Conservation (phyloP, 2,113 vertebrate genomes). For the Semicossyphus pulcher region DNA sequence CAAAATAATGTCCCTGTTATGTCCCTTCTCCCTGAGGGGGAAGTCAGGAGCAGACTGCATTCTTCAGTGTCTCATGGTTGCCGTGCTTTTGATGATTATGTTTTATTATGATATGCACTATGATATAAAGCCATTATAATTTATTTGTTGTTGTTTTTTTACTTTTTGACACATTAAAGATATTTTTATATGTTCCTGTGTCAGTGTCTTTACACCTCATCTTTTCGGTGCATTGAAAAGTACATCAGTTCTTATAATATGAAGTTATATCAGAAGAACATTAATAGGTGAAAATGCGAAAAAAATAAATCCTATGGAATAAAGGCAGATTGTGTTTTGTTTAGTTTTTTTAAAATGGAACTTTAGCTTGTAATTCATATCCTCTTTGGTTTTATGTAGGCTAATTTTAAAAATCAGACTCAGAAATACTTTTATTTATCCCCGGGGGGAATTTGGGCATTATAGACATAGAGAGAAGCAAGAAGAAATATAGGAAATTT, state of each 20-base stretch:
- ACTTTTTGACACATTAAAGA: conserved; percentile 79
- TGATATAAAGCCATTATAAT: conserved; percentile 58
- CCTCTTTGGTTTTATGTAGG: no score
- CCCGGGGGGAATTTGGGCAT: no score
- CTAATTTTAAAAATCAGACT: no score
- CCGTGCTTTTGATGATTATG: conserved; percentile 22
- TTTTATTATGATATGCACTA: conserved; percentile 56
- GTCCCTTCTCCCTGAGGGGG: neutral
- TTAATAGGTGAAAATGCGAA: no score
- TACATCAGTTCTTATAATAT: neutral
- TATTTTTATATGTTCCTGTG: conserved; percentile 76
- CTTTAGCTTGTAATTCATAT: no score
- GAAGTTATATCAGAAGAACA: neutral
- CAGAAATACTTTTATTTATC: no score
- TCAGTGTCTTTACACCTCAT: neutral
- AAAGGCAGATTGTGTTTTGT: no score
- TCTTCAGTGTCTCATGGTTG: conserved; percentile 7
- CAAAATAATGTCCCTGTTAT: conserved; percentile 3
- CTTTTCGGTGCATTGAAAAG: neutral
- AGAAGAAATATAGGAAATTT: no score
- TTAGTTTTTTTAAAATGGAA: no score
- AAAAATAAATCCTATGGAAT: no score
- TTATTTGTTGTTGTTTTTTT: conserved; percentile 67
- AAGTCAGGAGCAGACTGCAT: conserved; percentile 1
- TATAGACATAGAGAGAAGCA: no score